Evolutionary conservation across 2,113 vertebrate species (phyloP).

Genomic region (Platanista minor): DNA sequence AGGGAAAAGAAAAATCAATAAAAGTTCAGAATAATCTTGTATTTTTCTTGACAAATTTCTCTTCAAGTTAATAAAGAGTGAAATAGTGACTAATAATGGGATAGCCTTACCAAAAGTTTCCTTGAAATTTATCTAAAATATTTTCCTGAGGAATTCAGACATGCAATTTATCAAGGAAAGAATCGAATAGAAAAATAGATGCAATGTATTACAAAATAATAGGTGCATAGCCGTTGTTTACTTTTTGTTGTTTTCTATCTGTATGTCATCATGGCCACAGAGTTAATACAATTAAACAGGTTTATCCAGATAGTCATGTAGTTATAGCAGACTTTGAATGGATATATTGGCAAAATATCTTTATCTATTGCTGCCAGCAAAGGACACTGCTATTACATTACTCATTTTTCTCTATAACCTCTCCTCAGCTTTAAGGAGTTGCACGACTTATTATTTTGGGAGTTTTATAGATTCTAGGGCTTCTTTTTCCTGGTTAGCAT

Average conservation of each 20-base stretch:
- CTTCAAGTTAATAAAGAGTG: constrained; percentile 3
- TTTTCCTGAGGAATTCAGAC: not conserved
- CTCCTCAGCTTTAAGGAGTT: not conserved
- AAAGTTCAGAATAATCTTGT: not conserved
- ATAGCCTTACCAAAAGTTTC: not conserved
- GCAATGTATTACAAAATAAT: not conserved
- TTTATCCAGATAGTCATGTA: not conserved
- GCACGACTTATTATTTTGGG: not conserved
- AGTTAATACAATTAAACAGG: not conserved
- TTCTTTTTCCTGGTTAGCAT: not conserved
- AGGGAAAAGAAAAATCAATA: constrained; percentile 9
- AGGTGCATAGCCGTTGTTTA: not conserved
- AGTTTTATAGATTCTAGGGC: not conserved
- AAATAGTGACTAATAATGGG: not conserved
- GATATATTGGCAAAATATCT: not conserved
- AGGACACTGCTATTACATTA: not conserved
- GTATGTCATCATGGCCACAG: not conserved
- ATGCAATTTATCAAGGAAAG: not conserved
- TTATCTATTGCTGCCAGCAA: not conserved
- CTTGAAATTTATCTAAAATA: not conserved
- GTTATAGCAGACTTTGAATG: not conserved
- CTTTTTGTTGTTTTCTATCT: not conserved
- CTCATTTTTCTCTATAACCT: not conserved
- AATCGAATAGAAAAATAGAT: not conserved
- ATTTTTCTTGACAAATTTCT: constrained; percentile 1